phyloP scores from a whole-genome alignment of 2,113 vertebrate species.

The Antechinus flavipes region DNA sequence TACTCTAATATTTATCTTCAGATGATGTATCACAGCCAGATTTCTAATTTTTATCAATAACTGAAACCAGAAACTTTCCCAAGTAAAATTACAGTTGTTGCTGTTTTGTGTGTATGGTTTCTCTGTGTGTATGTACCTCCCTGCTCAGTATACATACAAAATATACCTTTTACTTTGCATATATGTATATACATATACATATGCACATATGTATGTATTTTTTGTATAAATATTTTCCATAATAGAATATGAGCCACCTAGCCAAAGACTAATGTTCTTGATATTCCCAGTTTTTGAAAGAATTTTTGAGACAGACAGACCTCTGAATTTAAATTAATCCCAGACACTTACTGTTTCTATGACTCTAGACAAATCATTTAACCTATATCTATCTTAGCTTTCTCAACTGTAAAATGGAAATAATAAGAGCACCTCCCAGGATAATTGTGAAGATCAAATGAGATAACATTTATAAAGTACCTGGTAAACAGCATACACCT shows the following conservation, averaged over 20 bases:
- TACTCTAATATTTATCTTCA: constrained; percentile 11
- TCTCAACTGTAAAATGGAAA: background rate
- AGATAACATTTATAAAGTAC: background rate
- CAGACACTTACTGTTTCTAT: background rate
- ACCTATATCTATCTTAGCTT: background rate
- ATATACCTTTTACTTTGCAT: background rate
- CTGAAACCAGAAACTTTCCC: background rate
- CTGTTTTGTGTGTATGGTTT: background rate
- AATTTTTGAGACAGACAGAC: background rate
- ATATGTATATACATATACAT: background rate
- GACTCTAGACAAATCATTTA: background rate
- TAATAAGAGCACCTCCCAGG: background rate
- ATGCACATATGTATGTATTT: background rate
- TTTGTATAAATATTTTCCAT: background rate
- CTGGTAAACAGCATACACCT: background rate
- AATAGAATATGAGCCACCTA: background rate
- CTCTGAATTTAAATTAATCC: background rate
- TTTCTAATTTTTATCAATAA: constrained; percentile 2
- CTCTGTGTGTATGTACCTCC: background rate
- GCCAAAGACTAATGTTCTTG: background rate
- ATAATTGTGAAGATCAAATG: background rate
- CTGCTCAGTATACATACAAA: background rate
- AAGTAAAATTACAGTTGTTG: constrained; percentile 15
- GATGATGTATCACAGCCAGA: constrained; percentile 25
- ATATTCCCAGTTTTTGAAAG: background rate